Evolutionary conservation across 2,888 invertebrate species (phyloP).

Genomic region (Noctua pronuba): DNA sequence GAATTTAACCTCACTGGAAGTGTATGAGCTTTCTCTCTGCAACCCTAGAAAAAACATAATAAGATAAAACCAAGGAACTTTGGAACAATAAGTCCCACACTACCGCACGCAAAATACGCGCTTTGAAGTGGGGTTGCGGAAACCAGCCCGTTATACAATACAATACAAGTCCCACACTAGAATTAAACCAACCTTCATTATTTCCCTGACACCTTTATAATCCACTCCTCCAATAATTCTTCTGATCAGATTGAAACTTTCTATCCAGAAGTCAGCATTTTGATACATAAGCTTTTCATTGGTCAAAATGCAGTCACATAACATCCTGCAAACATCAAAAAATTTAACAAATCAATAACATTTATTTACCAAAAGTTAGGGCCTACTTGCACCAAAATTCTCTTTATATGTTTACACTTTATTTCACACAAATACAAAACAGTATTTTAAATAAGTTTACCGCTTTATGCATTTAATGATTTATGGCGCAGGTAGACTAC

Average conservation of each 20-base stretch:
- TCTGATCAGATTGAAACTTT: conserved; percentile 95
- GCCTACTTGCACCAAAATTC: neutral
- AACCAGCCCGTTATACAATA: no score
- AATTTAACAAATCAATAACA: conserved; percentile 25
- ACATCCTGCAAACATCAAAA: conserved; percentile 90
- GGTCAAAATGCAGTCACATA: conserved; percentile 96
- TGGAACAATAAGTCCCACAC: neutral
- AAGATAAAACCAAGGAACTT: neutral
- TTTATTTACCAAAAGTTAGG: neutral
- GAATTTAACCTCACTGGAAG: conserved; percentile 95
- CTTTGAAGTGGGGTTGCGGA: no score
- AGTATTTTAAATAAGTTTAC: neutral
- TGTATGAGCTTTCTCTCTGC: conserved; percentile 96
- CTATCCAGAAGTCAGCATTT: conserved; percentile 97
- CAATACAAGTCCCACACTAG: neutral
- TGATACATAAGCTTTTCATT: conserved; percentile 95
- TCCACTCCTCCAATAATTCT: conserved; percentile 97
- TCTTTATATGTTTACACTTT: neutral
- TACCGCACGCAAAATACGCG: no score
- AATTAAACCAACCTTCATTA: conserved; percentile 93
- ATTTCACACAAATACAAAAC: neutral
- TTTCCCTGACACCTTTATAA: conserved; percentile 98
- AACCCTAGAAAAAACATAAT: conserved; percentile 89
- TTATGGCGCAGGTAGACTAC: neutral
- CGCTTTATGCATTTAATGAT: neutral